Evolutionary conservation across 2,113 vertebrate species (phyloP).

Genomic region (Neolamprologus devosi): DNA sequence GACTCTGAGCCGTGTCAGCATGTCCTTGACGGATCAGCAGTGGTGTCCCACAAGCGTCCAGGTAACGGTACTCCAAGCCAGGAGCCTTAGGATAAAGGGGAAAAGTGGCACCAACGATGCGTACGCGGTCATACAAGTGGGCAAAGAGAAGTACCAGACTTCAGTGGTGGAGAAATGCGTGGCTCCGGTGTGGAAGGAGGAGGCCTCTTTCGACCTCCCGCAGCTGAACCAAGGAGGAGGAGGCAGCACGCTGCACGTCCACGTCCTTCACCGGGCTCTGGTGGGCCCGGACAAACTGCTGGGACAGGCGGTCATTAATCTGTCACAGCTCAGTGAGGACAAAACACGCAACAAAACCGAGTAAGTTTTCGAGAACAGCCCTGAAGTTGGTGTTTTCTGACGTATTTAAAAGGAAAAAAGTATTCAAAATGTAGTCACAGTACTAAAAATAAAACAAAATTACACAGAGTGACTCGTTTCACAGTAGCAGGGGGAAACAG

Average conservation of each 20-base stretch:
- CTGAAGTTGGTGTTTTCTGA: neutral
- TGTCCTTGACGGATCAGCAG: slow-evolving; percentile 71
- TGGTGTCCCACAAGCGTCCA: slow-evolving; percentile 87
- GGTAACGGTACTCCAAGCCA: slow-evolving; percentile 86
- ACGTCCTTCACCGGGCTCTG: slow-evolving; percentile 85
- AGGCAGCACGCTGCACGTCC: slow-evolving; percentile 73
- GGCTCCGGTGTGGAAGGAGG: slow-evolving; percentile 84
- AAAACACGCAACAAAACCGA: slow-evolving; percentile 70
- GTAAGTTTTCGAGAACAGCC: slow-evolving; percentile 65
- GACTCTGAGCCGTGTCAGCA: neutral
- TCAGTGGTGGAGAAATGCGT: slow-evolving; percentile 84
- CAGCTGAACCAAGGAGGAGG: slow-evolving; percentile 30
- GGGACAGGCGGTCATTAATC: slow-evolving; percentile 80
- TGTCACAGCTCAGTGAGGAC: slow-evolving; percentile 72
- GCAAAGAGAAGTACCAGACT: slow-evolving; percentile 85
- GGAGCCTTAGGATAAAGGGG: slow-evolving; percentile 78
- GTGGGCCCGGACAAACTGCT: slow-evolving; percentile 88
- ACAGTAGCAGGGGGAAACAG: neutral
- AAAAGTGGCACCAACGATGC: slow-evolving; percentile 88
- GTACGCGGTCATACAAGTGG: slow-evolving; percentile 87
- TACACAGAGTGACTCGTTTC: neutral
- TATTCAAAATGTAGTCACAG: neutral
- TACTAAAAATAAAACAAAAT: neutral
- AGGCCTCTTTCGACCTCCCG: slow-evolving; percentile 88
- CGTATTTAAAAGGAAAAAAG: neutral